Evolutionary conservation across 2,797 vertebrate species (phyloP).

Genomic region (Sorex maritimensis): DNA sequence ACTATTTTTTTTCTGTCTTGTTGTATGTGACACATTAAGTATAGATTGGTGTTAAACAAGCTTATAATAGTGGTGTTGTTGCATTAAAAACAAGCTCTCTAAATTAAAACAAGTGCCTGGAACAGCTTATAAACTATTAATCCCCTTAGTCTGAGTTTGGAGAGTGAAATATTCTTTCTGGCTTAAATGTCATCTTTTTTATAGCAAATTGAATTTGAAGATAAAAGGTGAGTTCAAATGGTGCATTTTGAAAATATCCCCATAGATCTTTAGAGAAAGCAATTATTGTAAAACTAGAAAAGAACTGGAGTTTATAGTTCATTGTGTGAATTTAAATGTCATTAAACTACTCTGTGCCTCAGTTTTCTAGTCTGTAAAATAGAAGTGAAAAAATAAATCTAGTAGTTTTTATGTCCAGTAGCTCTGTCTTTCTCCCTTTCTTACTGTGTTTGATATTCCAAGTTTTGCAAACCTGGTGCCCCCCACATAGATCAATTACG

Average conservation of each 20-base stretch:
- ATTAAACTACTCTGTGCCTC: not conserved
- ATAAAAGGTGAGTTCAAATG: not conserved
- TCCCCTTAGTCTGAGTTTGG: not conserved
- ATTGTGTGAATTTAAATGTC: conserved; percentile 6
- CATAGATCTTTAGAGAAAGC: conserved; percentile 23
- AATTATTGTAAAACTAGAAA: conserved; percentile 23
- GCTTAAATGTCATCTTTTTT: conserved; percentile 33
- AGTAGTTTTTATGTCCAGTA: not conserved
- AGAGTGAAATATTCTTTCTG: not conserved
- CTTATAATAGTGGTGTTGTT: conserved; percentile 13
- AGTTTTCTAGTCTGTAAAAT: conserved; percentile 54
- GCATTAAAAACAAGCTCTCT: conserved; percentile 47
- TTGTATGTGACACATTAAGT: not conserved
- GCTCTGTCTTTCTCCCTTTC: not conserved
- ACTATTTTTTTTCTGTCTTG: not conserved
- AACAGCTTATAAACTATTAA: not conserved
- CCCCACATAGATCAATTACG: not conserved
- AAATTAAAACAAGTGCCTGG: conserved; percentile 33
- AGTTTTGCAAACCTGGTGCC: not conserved
- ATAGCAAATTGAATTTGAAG: conserved; percentile 4
- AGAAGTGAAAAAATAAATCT: not conserved
- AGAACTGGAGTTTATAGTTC: not conserved
- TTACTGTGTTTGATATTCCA: not conserved
- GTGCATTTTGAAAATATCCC: not conserved
- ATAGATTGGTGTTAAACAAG: conserved; percentile 16